Evolutionary conservation across 2,888 invertebrate species (phyloP).

Genomic region (Brachyopa scutellaris): DNA sequence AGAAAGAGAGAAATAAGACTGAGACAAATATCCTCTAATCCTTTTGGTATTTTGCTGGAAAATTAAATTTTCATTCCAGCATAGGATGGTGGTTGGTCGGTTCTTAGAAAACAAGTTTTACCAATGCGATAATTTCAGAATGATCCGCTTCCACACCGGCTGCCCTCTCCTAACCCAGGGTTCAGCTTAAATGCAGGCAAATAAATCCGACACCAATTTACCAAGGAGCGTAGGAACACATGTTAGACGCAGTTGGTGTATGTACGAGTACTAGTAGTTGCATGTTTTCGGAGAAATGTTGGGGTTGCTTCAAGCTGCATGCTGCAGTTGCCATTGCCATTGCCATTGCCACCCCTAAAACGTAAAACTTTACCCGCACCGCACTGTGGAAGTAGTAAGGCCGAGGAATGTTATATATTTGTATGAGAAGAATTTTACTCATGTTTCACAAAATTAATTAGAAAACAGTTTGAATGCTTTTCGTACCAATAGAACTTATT

Average conservation of each 20-base stretch:
- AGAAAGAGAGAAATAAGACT: not conserved
- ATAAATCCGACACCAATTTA: conserved; percentile 49
- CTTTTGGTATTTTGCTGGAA: conserved; percentile 42
- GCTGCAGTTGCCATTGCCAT: too few relatives aligned
- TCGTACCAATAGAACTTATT: conserved; percentile 67
- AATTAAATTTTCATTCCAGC: conserved; percentile 60
- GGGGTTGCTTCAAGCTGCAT: conserved; percentile 4
- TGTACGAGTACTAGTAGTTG: conserved; percentile 29
- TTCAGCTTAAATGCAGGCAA: conserved; percentile 38
- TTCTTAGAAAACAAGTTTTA: conserved; percentile 44
- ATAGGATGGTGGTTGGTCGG: not conserved
- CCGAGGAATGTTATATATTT: not conserved
- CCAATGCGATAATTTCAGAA: conserved; percentile 61
- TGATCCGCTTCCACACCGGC: too few relatives aligned
- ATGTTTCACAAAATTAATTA: conserved; percentile 66
- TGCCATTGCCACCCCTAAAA: too few relatives aligned
- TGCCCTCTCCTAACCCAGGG: not conserved
- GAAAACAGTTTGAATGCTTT: conserved; percentile 68
- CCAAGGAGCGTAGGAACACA: conserved; percentile 53
- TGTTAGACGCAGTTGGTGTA: conserved; percentile 37
- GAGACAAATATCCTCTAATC: conserved; percentile 16
- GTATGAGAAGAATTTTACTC: conserved; percentile 48
- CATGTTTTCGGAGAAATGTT: conserved; percentile 36
- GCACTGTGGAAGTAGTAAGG: conserved; percentile 17
- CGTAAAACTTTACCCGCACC: conserved; percentile 48